Percentiles rank a stretch among this genome's conserved stretches.
Conservation (phyloP, 2,888 invertebrate genomes). For the Coelopa pilipes region DNA sequence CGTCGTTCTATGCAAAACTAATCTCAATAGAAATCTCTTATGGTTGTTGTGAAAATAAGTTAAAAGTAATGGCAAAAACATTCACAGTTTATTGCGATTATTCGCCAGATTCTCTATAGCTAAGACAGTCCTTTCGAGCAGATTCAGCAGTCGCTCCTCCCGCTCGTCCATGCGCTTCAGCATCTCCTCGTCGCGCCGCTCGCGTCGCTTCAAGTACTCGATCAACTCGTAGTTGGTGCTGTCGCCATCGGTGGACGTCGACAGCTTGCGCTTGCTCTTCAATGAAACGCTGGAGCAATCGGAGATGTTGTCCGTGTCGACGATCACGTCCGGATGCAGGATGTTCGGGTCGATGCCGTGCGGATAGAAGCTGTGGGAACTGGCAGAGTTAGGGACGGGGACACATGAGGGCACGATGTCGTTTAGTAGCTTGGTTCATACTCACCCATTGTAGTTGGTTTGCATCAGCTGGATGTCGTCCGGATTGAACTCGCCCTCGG, state of each 20-base stretch:
- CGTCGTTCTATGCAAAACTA: constrained; percentile 24
- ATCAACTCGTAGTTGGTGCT: constrained; percentile 66
- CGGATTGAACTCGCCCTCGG: constrained; percentile 64
- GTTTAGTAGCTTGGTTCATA: constrained; percentile 2
- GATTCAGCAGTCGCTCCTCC: constrained; percentile 63
- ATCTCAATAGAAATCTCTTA: constrained; percentile 55
- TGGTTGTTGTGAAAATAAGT: constrained; percentile 44
- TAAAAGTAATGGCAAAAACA: constrained; percentile 32
- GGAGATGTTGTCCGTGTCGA: constrained; percentile 65
- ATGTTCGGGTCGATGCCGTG: constrained; percentile 62
- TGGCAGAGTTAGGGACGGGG: constrained; percentile 39
- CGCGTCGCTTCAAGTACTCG: constrained; percentile 65
- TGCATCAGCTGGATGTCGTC: constrained; percentile 65
- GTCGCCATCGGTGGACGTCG: constrained; percentile 65
- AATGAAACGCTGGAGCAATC: constrained; percentile 58
- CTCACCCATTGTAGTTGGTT: constrained; percentile 65
- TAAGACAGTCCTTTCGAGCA: constrained; percentile 65
- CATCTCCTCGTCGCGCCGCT: constrained; percentile 65
- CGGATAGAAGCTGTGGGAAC: constrained; percentile 63
- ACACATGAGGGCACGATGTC: neutral
- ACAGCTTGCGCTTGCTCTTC: constrained; percentile 63
- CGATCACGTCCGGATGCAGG: constrained; percentile 66
- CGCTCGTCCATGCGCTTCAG: constrained; percentile 65
- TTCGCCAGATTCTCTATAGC: constrained; percentile 63
- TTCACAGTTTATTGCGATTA: constrained; percentile 46